Base-by-base conservation (phyloP, 2,113 vertebrate species). In the Condylura cristata region DNA sequence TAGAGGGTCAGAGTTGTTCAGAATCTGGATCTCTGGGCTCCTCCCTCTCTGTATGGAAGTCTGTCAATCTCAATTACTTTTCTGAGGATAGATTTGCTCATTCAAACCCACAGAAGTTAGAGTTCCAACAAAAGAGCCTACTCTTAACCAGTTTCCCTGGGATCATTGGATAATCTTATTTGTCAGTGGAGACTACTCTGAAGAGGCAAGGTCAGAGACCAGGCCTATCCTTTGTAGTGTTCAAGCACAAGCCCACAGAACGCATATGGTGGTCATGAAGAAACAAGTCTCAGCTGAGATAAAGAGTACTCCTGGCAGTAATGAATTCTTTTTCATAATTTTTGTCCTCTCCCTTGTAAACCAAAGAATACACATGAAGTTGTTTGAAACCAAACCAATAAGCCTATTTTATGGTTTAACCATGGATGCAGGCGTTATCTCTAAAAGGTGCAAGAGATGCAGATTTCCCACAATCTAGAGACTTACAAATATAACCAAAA, bases 1-100 rank as follows among this genome's bases (percentile, higher is more conserved):
- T 30, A 85, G 34, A 56, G 34, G n/a, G 48, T 70, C 48, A 70
- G 24, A 34, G 46, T 28, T 74, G 56, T 12, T 61, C 53, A 60
- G 22, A 87, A 30, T 39, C 46, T 87, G 56, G 22, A 41, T 34
- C 39, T 60, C 81, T 83, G n/a, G 46, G 32, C 13, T 44, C 44
- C 32, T 51, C 51, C 11, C 39, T 74, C 13, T 74, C 70, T 60
- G 13, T 86, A n/a, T n/a, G 10, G 56, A 60, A 74, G 39, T 74
- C 20, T 72, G 39, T 65, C 86, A 66, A 56, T 66, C 46, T 92
- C 30, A 61, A 70, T 82, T 91, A 75, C 28, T 86, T 90, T 86
- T 93, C 53, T 58, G 68, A 70, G 58, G 44, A 86, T 41, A 14
- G 34, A 70, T 10, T 70, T 80, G 8, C 60, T 26, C 53, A 30